phyloP scores from a whole-genome alignment of 1,140 invertebrate species.

The Stegodyphus dumicola region DNA sequence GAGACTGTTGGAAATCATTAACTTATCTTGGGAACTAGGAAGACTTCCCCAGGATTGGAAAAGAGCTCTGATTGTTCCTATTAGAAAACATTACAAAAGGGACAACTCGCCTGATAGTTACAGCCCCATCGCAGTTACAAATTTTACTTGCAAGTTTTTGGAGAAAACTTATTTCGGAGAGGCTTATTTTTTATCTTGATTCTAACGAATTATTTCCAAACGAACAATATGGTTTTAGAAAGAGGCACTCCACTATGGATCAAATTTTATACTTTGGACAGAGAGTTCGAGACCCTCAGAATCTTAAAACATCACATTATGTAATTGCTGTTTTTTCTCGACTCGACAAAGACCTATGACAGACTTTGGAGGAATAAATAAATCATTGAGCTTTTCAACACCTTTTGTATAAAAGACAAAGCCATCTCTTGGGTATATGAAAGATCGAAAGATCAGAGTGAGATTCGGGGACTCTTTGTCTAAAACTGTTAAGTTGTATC shows the following conservation, averaged over 20 bases:
- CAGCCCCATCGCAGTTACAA: neutral
- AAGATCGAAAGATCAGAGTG: neutral
- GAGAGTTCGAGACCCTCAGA: neutral
- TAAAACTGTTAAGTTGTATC: neutral
- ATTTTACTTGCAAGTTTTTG: neutral
- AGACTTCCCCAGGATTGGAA: neutral
- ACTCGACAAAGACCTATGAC: neutral
- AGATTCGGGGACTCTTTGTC: conserved; percentile 3
- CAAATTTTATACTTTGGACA: conserved; percentile 3
- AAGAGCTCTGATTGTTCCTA: conserved; percentile 8
- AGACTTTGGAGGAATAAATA: neutral
- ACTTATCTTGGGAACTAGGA: conserved; percentile 2
- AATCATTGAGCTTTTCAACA: neutral
- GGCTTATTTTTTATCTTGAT: neutral
- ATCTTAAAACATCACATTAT: neutral
- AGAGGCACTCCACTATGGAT: neutral
- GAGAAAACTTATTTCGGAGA: neutral
- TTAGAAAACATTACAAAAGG: neutral
- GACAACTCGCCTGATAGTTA: neutral
- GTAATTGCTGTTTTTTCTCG: conserved; percentile 8
- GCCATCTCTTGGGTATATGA: neutral
- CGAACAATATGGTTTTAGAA: neutral
- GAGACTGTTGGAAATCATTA: conserved; percentile 8
- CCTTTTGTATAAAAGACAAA: neutral
- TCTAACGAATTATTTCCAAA: neutral